Evolutionary conservation across 2,888 invertebrate species (phyloP).

Genomic region (Drosophila maculinotata): DNA sequence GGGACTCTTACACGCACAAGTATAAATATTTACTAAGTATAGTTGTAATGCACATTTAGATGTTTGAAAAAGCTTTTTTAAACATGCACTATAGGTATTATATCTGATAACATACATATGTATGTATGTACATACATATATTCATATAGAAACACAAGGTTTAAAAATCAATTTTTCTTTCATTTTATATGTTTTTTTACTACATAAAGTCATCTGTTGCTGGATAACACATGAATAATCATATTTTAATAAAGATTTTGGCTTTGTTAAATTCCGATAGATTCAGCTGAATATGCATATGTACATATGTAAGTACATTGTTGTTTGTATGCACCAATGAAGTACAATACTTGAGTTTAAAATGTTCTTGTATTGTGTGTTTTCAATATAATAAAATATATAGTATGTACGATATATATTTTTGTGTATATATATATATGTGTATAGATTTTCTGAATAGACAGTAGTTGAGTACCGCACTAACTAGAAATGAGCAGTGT

Average conservation of each 20-base stretch:
- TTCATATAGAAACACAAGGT: slow-evolving; percentile 58
- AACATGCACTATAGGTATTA: background rate
- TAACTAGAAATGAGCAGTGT: slow-evolving; percentile 46
- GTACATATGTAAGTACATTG: slow-evolving; percentile 20
- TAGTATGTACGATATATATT: slow-evolving; percentile 10
- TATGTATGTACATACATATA: slow-evolving; percentile 17
- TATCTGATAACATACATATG: slow-evolving; percentile 5
- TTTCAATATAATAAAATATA: slow-evolving; percentile 28
- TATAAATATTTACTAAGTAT: slow-evolving; percentile 17
- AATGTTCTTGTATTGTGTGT: slow-evolving; percentile 10
- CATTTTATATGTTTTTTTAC: slow-evolving; percentile 10
- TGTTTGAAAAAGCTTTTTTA: slow-evolving; percentile 49
- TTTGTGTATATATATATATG: no score
- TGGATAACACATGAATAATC: slow-evolving; percentile 18
- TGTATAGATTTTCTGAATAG: no score
- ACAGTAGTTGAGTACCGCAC: no score
- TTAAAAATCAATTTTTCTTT: slow-evolving; percentile 46
- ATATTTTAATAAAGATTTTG: slow-evolving; percentile 6
- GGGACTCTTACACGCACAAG: background rate
- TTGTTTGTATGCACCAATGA: no score
- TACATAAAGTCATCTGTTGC: slow-evolving; percentile 9
- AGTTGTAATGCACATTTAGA: slow-evolving; percentile 66
- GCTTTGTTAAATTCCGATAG: slow-evolving; percentile 17
- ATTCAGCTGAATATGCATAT: slow-evolving; percentile 16
- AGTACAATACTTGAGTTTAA: slow-evolving; percentile 4